Evolutionary conservation across 2,113 vertebrate genomes (phyloP).

Genomic region (Nerophis lumbriciformis): DNA sequence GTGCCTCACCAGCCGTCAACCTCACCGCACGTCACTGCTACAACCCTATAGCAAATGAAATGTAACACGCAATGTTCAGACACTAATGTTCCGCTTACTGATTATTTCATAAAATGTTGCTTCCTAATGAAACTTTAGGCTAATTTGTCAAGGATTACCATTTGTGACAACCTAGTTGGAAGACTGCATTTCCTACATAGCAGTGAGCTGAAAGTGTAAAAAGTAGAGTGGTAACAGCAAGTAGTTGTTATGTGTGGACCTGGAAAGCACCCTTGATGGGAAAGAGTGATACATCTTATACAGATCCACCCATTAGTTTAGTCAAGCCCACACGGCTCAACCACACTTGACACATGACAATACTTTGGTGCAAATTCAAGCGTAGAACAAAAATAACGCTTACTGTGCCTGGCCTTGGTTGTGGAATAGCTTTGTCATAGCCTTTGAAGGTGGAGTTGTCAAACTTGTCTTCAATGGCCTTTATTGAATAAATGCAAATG

Average conservation of each 20-base stretch:
- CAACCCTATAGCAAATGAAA: too few relatives aligned
- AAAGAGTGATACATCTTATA: slow-evolving; percentile 6
- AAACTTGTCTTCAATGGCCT: slow-evolving; percentile 79
- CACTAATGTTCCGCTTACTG: too few relatives aligned
- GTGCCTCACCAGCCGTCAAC: too few relatives aligned
- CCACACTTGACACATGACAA: background rate
- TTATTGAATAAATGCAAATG: slow-evolving; percentile 81
- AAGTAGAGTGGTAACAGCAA: too few relatives aligned
- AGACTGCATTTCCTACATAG: too few relatives aligned
- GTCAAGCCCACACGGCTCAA: background rate
- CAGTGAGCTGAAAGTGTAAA: too few relatives aligned
- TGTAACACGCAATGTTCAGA: too few relatives aligned
- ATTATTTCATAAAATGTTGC: too few relatives aligned
- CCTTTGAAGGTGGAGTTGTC: slow-evolving; percentile 79
- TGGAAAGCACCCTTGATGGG: slow-evolving; percentile 11
- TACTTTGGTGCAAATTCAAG: background rate
- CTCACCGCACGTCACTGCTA: too few relatives aligned
- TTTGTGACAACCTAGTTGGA: too few relatives aligned
- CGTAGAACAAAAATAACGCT: slow-evolving; percentile 31
- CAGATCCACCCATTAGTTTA: slow-evolving; percentile 7
- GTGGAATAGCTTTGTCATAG: slow-evolving; percentile 61
- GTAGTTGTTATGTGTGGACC: background rate
- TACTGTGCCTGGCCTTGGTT: slow-evolving; percentile 82
- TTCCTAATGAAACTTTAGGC: too few relatives aligned
- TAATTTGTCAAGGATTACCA: too few relatives aligned